Evolutionary conservation across 1,140 invertebrate species (phyloP).

Genomic region (Neelides sp.): DNA sequence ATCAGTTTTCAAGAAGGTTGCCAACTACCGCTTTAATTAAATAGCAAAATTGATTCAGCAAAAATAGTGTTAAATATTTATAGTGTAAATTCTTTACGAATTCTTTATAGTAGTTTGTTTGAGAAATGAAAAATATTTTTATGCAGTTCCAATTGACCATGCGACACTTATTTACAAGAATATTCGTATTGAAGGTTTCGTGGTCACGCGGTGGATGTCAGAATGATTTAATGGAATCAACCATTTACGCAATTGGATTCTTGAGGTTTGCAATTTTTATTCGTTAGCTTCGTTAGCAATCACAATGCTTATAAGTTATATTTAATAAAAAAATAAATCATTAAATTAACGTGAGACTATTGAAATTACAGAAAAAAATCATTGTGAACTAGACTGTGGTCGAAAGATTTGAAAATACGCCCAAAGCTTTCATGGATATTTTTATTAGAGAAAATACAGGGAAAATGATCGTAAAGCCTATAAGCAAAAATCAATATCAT

Average conservation of each 20-base stretch:
- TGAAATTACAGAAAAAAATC: constrained; percentile 44
- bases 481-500: too few relatives aligned
- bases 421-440: constrained; percentile 48
- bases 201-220: constrained; percentile 27
- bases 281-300: neutral
- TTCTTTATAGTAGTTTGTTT: neutral
- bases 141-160: constrained; percentile 28
- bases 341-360: neutral
- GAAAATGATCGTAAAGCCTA: constrained; percentile 46
- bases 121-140: neutral
- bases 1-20: neutral
- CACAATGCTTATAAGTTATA: neutral
- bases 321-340: neutral
- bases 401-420: constrained; percentile 51
- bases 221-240: constrained; percentile 32
- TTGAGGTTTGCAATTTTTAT: constrained; percentile 23
- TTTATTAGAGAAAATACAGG: constrained; percentile 49
- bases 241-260: constrained; percentile 32
- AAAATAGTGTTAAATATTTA: constrained; percentile 4
- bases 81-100: neutral
- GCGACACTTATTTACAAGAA: constrained; percentile 28
- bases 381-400: constrained; percentile 47
- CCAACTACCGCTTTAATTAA: neutral
- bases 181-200: constrained; percentile 32
- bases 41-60: neutral